Percentiles rank a stretch among this genome's conserved stretches.
Evolutionary conservation across 2,888 invertebrate species (phyloP).

Genomic region (Strigamia transsilvanica): DNA sequence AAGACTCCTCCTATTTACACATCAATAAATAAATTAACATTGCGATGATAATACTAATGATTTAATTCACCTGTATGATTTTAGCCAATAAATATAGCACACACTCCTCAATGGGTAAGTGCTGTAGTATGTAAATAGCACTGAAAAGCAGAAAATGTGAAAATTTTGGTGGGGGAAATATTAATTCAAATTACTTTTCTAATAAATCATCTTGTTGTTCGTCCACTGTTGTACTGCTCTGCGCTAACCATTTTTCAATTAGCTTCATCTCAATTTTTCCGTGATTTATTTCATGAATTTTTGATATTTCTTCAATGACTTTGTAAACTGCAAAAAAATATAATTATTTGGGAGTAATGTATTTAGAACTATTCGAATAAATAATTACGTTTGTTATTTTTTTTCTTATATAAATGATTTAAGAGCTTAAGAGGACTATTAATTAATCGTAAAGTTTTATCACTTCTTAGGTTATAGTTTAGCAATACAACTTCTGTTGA

Average conservation of each 20-base stretch:
- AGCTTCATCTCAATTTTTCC: neutral
- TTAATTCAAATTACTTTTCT: neutral
- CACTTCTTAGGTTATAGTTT: neutral
- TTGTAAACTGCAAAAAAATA: neutral
- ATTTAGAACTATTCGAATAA: neutral
- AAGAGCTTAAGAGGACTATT: neutral
- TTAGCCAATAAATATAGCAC: neutral
- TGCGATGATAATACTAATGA: neutral
- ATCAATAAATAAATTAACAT: neutral
- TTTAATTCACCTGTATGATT: neutral
- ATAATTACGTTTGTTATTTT: neutral
- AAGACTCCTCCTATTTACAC: neutral
- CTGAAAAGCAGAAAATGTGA: neutral
- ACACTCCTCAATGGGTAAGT: neutral
- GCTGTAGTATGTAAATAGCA: neutral
- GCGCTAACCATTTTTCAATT: conserved; percentile 10
- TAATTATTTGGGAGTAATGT: neutral
- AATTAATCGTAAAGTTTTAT: neutral
- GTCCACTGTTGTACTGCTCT: neutral
- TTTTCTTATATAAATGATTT: neutral
- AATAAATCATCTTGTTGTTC: neutral
- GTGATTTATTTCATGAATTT: conserved; percentile 1
- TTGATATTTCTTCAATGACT: neutral
- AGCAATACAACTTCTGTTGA: neutral
- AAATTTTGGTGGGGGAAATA: neutral